These are phyloP conservation scores for Pachypeltis micranthus DNA, from an alignment of 1,140 invertebrate species.

Conservation along the genomic window DNA sequence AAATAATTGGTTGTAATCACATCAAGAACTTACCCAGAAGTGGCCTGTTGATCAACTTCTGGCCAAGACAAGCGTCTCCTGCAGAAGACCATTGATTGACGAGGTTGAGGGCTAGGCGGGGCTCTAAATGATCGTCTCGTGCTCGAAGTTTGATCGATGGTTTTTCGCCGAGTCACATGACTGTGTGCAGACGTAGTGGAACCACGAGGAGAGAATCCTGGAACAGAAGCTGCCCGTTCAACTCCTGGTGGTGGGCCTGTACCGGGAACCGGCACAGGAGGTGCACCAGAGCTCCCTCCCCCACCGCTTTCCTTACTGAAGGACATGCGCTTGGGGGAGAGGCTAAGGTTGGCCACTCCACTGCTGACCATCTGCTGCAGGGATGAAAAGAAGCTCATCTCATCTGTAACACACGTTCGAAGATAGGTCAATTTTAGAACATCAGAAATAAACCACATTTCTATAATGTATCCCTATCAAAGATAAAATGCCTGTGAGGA, in stretches of 20 bases:
- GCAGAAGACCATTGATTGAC: constrained; percentile 51
- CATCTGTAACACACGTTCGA: constrained; percentile 18
- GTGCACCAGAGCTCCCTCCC: neutral
- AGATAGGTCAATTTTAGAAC: no score
- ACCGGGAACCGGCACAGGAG: constrained; percentile 26
- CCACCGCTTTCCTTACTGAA: constrained; percentile 50
- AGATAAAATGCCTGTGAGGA: no score
- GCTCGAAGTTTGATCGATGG: constrained; percentile 28
- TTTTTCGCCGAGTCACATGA: neutral
- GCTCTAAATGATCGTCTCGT: constrained; percentile 28
- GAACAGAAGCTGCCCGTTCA: constrained; percentile 37
- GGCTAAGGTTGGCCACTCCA: constrained; percentile 59
- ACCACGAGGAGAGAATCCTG: constrained; percentile 26
- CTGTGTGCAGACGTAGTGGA: constrained; percentile 35
- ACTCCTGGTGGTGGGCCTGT: constrained; percentile 46
- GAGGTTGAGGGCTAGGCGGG: constrained; percentile 33
- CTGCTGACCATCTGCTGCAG: constrained; percentile 65
- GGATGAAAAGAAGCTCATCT: constrained; percentile 72
- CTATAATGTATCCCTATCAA: no score
- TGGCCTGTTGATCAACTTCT: constrained; percentile 64
- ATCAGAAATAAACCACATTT: no score
- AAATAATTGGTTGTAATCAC: neutral
- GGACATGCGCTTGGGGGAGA: constrained; percentile 64
- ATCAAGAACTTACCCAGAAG: constrained; percentile 51
- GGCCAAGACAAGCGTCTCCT: constrained; percentile 63